Conservation (phyloP, 2,797 vertebrate genomes). For the Danio jaintianensis region DNA sequence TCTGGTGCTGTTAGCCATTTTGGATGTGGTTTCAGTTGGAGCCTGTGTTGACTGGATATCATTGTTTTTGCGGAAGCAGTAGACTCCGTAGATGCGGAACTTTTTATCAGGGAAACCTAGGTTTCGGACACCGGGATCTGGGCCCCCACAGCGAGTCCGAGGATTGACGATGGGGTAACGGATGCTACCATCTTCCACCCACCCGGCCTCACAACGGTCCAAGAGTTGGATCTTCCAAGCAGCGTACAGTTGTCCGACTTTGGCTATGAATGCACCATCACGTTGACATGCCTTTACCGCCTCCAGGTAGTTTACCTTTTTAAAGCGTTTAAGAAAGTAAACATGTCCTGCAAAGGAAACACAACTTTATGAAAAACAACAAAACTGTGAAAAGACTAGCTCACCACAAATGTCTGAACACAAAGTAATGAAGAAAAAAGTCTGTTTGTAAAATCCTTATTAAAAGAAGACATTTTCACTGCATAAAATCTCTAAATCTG, state of each 20-base stretch:
- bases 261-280: constrained; percentile 84
- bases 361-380: not conserved
- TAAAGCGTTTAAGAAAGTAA: constrained; percentile 92
- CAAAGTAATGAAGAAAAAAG: not conserved
- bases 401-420: not conserved
- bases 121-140: constrained; percentile 87
- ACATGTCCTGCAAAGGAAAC: constrained; percentile 82
- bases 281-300: constrained; percentile 86
- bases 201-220: constrained; percentile 93
- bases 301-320: constrained; percentile 89
- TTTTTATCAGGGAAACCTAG: constrained; percentile 93
- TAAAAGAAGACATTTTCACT: constrained; percentile 20
- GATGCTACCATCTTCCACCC: constrained; percentile 92
- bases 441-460: constrained; percentile 60
- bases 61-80: constrained; percentile 84
- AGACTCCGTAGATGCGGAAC: constrained; percentile 91
- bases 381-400: not conserved
- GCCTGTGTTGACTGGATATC: constrained; percentile 38
- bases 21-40: constrained; percentile 51
- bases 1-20: constrained; percentile 63
- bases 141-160: constrained; percentile 87
- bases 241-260: constrained; percentile 93
- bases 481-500: constrained; percentile 49
- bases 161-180: constrained; percentile 97
- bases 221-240: constrained; percentile 94